Percentiles rank a stretch among this genome's conserved stretches.
Evolutionary conservation across 1,140 invertebrate species (phyloP).

Genomic region (Drosophila prosaltans): DNA sequence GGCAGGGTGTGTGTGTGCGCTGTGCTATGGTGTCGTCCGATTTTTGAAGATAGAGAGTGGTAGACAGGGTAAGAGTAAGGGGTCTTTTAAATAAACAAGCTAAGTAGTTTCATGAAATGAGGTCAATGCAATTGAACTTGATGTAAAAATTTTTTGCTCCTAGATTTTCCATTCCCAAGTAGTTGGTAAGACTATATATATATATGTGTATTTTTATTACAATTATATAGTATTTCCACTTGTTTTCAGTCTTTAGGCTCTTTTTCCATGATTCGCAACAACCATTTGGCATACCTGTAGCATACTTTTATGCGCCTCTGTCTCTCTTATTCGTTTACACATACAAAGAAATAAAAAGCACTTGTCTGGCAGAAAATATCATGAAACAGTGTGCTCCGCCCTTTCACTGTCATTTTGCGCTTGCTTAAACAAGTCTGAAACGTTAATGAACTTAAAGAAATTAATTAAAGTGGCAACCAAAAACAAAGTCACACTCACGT

Average conservation of each 20-base stretch:
- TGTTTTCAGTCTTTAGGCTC: too few relatives aligned
- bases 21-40: constrained; percentile 5
- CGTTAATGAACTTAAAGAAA: constrained; percentile 80
- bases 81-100: constrained; percentile 7
- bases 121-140: constrained; percentile 35
- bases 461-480: constrained; percentile 70
- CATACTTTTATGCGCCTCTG: neutral
- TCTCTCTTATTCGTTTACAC: neutral
- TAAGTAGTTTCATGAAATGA: constrained; percentile 18
- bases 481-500: constrained; percentile 9
- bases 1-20: constrained; percentile 15
- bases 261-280: neutral
- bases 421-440: constrained; percentile 68
- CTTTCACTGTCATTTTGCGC: constrained; percentile 55
- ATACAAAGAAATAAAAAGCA: constrained; percentile 30
- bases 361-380: constrained; percentile 59
- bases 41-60: constrained; percentile 1
- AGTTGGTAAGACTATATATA: too few relatives aligned
- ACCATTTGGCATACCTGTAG: neutral
- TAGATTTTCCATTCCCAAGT: too few relatives aligned
- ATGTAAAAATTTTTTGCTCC: neutral
- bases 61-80: neutral
- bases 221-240: too few relatives aligned
- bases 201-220: too few relatives aligned
- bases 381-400: constrained; percentile 56